Evolutionary conservation across 2,113 vertebrate species (phyloP), one percentile per base, ranked within the genome.

Genomic region (Talpa occidentalis): DNA sequence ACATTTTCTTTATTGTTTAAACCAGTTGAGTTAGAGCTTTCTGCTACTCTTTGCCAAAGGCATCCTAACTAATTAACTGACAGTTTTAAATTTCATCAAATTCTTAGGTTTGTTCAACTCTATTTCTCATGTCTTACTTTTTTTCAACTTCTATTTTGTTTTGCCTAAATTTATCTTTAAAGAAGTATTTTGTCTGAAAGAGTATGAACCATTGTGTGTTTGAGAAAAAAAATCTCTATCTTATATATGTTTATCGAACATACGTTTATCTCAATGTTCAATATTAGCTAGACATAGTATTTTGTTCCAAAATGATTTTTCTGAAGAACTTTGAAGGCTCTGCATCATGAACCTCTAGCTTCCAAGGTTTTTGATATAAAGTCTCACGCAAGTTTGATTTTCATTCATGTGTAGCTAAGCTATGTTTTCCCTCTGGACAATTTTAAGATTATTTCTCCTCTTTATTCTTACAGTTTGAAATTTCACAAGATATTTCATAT

Each of bases 261-360:
- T 44, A 47, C 54, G 73, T 24, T 64, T 87, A 42, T n/a, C 15
- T 59, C 37, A 28, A 24, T 30, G 22, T 22, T 74, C 67, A 52
- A 47, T 77, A 85, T 79, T 76, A 91, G 10, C 26, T 72, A n/a
- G n/a, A 67, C 3, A 62, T 19, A 49, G 3, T 40, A 35, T 73
- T 94, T 49, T 94, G 35, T 74, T 90, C 79, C n/a, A 72, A 80
- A 95, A 24, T 74, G 6, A 83, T 87, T 80, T 91, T 86, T 7
- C 70, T 79, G 40, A 1, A 62, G 78, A 70, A 42, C 42, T 82
- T 56, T 67, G 52, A 94, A 47, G 56, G 47, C 21, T n/a, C 59
- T 62, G 35, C 9, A 54, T 72, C 21, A 37, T 6, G 89, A 17
- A 82, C 19, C 14, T 42, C 40, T 90, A 35, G 17, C 44, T 90